phyloP scores from a whole-genome alignment of 2,888 invertebrate species.

The Epirrhoe tristata region DNA sequence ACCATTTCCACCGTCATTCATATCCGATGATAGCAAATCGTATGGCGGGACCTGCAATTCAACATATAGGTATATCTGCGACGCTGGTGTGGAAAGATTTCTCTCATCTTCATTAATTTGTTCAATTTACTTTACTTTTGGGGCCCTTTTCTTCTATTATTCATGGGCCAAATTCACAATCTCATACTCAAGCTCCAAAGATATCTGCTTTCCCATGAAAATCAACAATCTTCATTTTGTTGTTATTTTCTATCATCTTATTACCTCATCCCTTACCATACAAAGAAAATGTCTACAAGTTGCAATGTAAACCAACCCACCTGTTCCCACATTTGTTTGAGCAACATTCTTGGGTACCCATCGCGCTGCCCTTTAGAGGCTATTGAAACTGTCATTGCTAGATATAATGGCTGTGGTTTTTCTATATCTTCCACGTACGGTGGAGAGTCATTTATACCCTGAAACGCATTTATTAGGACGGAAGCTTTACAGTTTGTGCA shows the following conservation, averaged over 20 bases:
- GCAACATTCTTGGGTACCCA: slow-evolving; percentile 69
- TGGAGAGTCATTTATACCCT: slow-evolving; percentile 76
- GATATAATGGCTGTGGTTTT: slow-evolving; percentile 70
- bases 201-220: no score
- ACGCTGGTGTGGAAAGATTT: no score
- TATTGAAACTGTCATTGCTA: slow-evolving; percentile 71
- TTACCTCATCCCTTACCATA: no score
- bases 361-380: slow-evolving; percentile 78
- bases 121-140: no score
- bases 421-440: slow-evolving; percentile 71
- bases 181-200: no score
- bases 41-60: slow-evolving; percentile 71
- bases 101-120: no score
- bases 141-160: no score
- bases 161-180: no score
- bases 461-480: slow-evolving; percentile 35
- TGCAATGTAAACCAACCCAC: no score
- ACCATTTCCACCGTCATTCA: slow-evolving; percentile 47
- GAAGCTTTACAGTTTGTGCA: background rate
- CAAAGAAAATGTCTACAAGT: background rate
- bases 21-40: slow-evolving; percentile 68
- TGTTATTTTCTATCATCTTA: background rate
- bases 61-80: background rate
- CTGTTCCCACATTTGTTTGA: slow-evolving; percentile 78
- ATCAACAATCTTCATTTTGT: no score